Conservation (phyloP, 2,888 invertebrate genomes). For the Belgica antarctica region DNA sequence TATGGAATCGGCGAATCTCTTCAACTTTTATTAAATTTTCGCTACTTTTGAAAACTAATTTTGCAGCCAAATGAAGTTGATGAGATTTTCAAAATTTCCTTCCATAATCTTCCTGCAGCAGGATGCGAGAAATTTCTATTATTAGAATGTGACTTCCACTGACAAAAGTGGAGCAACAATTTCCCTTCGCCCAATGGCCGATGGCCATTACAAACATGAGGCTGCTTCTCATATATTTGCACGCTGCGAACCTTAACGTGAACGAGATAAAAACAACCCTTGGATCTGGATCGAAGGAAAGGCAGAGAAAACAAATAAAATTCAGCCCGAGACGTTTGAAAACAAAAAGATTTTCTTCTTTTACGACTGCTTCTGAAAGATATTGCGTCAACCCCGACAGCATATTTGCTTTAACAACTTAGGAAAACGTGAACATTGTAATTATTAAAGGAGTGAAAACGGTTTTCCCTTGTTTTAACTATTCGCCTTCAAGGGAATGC, state of each 20-base stretch:
- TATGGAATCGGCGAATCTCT: conserved; percentile 3
- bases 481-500: no score
- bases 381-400: neutral
- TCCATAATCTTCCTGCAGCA: no score
- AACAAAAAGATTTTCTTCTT: neutral
- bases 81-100: neutral
- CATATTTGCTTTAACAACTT: conserved; percentile 14
- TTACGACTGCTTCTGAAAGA: neutral
- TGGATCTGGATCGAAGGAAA: neutral
- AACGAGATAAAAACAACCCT: conserved; percentile 14
- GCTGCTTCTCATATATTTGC: no score
- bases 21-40: conserved; percentile 13
- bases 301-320: conserved; percentile 26
- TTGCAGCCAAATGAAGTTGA: neutral
- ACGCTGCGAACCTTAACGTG: no score
- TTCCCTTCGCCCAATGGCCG: neutral
- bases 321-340: neutral
- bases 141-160: no score
- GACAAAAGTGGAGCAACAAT: neutral
- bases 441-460: no score
- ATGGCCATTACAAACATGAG: conserved; percentile 3
- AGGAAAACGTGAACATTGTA: neutral
- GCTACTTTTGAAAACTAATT: neutral
- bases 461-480: no score
- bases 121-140: no score